These are phyloP conservation scores for Cathartes aura DNA, from an alignment of 2,113 vertebrate species.

Conservation along the genomic window DNA sequence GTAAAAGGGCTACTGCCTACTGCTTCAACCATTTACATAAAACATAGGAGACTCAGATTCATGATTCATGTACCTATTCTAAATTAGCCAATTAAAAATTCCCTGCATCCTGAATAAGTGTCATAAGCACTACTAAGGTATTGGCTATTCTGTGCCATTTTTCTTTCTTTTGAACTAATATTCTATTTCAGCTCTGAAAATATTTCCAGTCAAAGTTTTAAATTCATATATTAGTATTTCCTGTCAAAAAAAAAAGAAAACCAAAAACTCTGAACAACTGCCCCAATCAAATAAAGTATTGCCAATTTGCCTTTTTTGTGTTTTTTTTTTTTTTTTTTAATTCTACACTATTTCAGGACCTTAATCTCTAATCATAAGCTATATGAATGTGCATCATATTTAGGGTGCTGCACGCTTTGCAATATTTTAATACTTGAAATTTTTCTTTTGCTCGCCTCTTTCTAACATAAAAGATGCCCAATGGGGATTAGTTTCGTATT, in stretches of 20 bases:
- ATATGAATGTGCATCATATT: not conserved
- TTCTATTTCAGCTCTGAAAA: not conserved
- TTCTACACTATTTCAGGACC: not conserved
- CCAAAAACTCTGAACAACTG: not conserved
- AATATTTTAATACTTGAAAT: not conserved
- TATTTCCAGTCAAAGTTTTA: not conserved
- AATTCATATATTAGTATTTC: not conserved
- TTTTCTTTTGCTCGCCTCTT: not conserved
- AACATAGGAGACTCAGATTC: not conserved
- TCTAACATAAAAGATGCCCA: not conserved
- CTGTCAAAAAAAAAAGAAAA: accelerated
- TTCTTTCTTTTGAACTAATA: not conserved
- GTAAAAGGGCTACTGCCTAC: not conserved
- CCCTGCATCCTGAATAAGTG: not conserved
- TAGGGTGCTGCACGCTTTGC: not conserved
- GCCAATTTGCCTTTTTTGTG: not conserved
- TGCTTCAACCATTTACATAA: not conserved
- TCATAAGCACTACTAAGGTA: not conserved
- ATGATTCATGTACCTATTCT: not conserved
- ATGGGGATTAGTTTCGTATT: not conserved
- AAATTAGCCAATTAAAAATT: not conserved
- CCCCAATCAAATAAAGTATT: not conserved
- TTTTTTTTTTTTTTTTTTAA: too few species aligned
- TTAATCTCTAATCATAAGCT: not conserved
- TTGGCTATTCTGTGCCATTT: not conserved